A percentile compares a stretch with the other conserved stretches of the same genome.
phyloP scores from a whole-genome alignment of 2,797 vertebrate species.

The Epinephelus awoara region DNA sequence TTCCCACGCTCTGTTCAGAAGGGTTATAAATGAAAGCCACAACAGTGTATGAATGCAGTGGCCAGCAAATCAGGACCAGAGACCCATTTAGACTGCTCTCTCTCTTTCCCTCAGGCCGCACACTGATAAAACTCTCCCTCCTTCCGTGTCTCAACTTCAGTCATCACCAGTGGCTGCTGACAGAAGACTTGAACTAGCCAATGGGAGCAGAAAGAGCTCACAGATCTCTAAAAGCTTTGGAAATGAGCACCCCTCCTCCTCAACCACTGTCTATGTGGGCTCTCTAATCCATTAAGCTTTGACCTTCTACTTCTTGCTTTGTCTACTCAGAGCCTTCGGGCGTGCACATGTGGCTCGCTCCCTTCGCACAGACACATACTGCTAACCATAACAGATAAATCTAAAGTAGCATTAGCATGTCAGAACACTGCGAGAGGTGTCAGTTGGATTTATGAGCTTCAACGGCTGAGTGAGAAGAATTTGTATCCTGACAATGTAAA shows the following conservation, averaged over 20 bases:
- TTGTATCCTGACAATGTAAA: not conserved
- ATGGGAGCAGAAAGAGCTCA: slow-evolving; percentile 56
- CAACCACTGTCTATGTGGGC: slow-evolving; percentile 25
- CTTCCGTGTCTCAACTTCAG: slow-evolving; percentile 52
- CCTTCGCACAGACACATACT: slow-evolving; percentile 15
- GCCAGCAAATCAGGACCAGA: slow-evolving; percentile 43
- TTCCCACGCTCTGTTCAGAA: not conserved
- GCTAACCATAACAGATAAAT: slow-evolving; percentile 42
- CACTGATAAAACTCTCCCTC: slow-evolving; percentile 51
- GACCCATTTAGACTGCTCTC: slow-evolving; percentile 49
- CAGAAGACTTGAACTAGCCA: slow-evolving; percentile 47
- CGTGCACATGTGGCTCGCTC: slow-evolving; percentile 18
- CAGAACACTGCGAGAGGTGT: slow-evolving; percentile 9
- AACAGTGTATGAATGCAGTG: slow-evolving; percentile 18
- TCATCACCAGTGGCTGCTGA: slow-evolving; percentile 52
- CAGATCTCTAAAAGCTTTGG: slow-evolving; percentile 47
- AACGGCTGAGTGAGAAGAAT: slow-evolving; percentile 2
- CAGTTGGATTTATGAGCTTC: slow-evolving; percentile 26
- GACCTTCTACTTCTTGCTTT: slow-evolving; percentile 76
- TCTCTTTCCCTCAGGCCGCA: slow-evolving; percentile 57
- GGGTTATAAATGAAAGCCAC: slow-evolving; percentile 25
- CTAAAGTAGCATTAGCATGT: slow-evolving; percentile 25
- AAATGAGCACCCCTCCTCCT: slow-evolving; percentile 44
- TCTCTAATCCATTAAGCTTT: slow-evolving; percentile 69
- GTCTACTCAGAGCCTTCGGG: slow-evolving; percentile 62